Conservation (phyloP, 2,113 vertebrate genomes). For the Tupaia chinensis region DNA sequence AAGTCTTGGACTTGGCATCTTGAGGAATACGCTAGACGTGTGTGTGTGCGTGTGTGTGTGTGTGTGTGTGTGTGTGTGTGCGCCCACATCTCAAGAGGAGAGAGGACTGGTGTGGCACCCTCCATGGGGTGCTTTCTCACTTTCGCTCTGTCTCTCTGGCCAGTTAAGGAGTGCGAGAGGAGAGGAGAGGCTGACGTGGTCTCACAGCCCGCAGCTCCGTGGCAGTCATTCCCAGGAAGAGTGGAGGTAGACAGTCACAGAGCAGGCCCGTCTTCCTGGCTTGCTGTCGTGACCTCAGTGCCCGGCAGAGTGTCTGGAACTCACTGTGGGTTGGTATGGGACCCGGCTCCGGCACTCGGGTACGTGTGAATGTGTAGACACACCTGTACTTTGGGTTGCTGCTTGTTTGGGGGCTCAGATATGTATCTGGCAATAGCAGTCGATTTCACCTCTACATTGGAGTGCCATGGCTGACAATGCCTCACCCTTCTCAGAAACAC, state of each 20-base stretch:
- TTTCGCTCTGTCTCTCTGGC: too few species aligned
- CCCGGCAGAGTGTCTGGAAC: neutral
- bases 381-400: neutral
- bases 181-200: neutral
- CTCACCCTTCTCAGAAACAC: slow-evolving; percentile 50
- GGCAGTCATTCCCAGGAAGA: neutral
- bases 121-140: too few species aligned
- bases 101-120: too few species aligned
- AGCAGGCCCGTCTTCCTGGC: neutral
- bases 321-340: neutral
- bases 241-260: neutral
- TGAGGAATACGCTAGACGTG: too few species aligned
- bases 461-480: neutral
- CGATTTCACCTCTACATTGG: slow-evolving; percentile 25
- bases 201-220: neutral
- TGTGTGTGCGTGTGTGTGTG: too few species aligned
- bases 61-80: too few species aligned
- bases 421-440: neutral
- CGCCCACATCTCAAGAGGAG: too few species aligned
- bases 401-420: neutral
- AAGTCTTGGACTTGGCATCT: too few species aligned
- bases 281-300: neutral
- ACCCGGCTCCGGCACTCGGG: neutral
- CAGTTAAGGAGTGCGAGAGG: too few species aligned
- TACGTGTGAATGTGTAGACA: neutral